Base-by-base conservation (phyloP, 2,797 vertebrate species). In the Synaphobranchus kaupii region DNA sequence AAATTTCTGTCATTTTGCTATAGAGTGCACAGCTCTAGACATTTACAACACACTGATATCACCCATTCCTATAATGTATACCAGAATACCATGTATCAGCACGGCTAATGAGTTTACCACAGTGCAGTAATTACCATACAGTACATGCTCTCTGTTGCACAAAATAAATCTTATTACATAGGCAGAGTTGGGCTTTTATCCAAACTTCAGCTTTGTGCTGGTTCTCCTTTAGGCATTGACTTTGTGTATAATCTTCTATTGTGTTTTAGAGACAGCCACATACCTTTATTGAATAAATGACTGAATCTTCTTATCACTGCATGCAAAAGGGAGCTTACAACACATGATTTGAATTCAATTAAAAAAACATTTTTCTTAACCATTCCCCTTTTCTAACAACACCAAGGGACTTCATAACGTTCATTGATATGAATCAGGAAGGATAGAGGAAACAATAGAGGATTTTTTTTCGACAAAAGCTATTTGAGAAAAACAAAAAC, bases 141-240 rank as follows among this genome's bases (percentile, higher is more conserved):
- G 50, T 54, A 56, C 81, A 83, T 54, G 48, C 50, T 20, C 81
- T 0, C 80, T 52, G 20, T 44, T 82, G 44, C 50, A 52, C 47
- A 82, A 82, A 80, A 83, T 31, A 83, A 54, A 54, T 83, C 48
- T 52, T 54, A 83, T 83, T 56, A 83, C n/a, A 83, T 54, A n/a
- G 81, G 28, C 15, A 34, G 48, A 83, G 31, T 25, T 83, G 50
- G 44, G 44, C 44, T 81, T 81, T 50, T 50, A 83, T 83, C 52
- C 4, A 31, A 83, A 83, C n/a, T 56, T 3, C 47, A 50, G 44
- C 81, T 34, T 56, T 83, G n/a, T 82, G 80, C 48, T 54, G 47
- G 80, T 56, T 54, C 52, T 56, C 81, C 81, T 54, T 83, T 8
- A 28, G 81, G 50, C 48, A 83, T 28, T 54, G 48, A 10, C 13